Percentiles rank a stretch among this genome's conserved stretches.
Conservation (phyloP, 2,797 vertebrate species). For the Malurus leucopterus region DNA sequence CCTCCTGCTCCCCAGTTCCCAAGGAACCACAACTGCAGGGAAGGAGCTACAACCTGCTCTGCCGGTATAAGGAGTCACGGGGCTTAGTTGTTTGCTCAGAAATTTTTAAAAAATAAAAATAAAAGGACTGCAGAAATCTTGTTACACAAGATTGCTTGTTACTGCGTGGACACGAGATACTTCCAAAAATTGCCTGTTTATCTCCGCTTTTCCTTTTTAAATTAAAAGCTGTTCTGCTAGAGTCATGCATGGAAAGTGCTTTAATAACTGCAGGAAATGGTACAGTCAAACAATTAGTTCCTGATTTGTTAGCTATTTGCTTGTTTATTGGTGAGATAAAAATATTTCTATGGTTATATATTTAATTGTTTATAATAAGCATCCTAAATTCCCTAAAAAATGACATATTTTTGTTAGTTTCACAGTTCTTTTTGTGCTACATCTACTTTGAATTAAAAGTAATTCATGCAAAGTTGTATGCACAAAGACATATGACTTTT, state of each 20-base stretch:
- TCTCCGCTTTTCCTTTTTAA: background rate
- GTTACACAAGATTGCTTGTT: background rate
- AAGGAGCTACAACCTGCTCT: background rate
- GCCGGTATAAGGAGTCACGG: background rate
- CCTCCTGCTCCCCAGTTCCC: background rate
- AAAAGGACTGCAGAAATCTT: background rate
- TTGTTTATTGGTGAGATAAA: background rate
- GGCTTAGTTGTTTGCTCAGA: background rate
- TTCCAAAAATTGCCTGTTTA: background rate
- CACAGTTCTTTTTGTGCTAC: background rate
- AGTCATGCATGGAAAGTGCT: background rate
- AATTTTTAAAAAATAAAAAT: background rate
- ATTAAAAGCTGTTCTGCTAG: background rate
- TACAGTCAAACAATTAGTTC: background rate
- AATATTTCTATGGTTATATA: background rate
- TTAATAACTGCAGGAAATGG: background rate
- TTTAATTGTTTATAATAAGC: background rate
- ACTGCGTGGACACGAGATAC: background rate
- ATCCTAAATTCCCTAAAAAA: background rate
- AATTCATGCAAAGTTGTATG: background rate
- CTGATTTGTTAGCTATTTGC: background rate
- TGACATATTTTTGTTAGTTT: background rate
- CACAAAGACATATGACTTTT: rapidly evolving
- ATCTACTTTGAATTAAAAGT: background rate
- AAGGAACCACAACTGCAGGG: rapidly evolving